A percentile compares a stretch with the other conserved stretches of the same genome.
Conservation (phyloP, 2,797 vertebrate species). For the Gallirallus australis region DNA sequence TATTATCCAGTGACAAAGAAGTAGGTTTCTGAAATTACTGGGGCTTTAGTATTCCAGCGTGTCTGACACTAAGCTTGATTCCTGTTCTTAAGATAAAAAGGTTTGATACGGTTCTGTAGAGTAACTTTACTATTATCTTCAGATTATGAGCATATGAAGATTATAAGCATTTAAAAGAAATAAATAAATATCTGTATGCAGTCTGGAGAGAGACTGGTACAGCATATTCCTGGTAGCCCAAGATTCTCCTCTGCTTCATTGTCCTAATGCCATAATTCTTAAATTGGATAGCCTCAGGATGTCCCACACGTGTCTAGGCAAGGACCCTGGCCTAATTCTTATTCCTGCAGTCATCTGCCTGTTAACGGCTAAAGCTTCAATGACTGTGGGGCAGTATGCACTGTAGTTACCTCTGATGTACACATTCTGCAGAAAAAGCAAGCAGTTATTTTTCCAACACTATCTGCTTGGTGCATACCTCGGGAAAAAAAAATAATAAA, state of each 20-base stretch:
- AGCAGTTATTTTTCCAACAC: neutral
- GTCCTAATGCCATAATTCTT: neutral
- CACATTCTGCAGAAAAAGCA: neutral
- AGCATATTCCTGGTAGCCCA: neutral
- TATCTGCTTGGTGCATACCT: neutral
- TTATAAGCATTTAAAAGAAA: neutral
- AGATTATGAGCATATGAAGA: neutral
- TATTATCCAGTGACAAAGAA: neutral
- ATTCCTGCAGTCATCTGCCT: neutral
- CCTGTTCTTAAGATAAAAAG: neutral
- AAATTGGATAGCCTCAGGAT: neutral
- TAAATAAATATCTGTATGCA: neutral
- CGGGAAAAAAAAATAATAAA: neutral
- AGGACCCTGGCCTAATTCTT: neutral
- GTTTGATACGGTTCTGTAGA: neutral
- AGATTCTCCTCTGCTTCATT: neutral
- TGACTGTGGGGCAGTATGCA: neutral
- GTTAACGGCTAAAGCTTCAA: neutral
- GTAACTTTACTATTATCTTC: neutral
- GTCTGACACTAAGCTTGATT: neutral
- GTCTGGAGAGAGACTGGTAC: neutral
- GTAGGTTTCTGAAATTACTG: slow-evolving; percentile 14
- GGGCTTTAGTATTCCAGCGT: neutral
- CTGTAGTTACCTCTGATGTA: neutral
- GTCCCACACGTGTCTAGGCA: neutral